Evolutionary conservation across 2,888 invertebrate genomes (phyloP).

Genomic region (Mystacides longicornis): DNA sequence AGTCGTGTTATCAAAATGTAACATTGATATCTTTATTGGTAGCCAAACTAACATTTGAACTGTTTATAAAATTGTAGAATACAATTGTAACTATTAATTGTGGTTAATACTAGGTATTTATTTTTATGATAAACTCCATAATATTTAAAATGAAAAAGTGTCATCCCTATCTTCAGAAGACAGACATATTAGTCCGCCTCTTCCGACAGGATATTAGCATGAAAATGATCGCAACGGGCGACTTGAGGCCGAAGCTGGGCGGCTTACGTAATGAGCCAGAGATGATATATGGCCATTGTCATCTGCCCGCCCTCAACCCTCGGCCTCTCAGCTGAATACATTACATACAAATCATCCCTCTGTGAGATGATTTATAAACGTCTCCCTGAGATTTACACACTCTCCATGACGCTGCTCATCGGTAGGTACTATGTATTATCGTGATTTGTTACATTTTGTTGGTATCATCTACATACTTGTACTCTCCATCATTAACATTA

Average conservation of each 20-base stretch:
- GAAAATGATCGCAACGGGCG: slow-evolving; percentile 26
- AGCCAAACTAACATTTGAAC: no score
- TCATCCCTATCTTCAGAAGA: slow-evolving; percentile 5
- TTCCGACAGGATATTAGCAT: slow-evolving; percentile 24
- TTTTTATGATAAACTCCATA: slow-evolving; percentile 1
- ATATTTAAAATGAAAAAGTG: background rate
- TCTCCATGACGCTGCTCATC: background rate
- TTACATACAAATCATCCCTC: slow-evolving; percentile 28
- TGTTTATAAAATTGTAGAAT: no score
- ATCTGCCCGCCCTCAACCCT: slow-evolving; percentile 7
- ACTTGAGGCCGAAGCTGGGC: slow-evolving; percentile 23
- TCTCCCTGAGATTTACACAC: background rate
- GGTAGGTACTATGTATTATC: background rate
- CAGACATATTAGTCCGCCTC: slow-evolving; percentile 12
- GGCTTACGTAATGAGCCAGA: slow-evolving; percentile 26
- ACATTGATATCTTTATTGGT: no score
- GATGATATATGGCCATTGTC: slow-evolving; percentile 23
- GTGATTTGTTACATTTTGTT: no score
- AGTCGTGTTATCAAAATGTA: no score
- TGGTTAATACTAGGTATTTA: no score
- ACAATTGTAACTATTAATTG: no score
- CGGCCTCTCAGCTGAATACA: slow-evolving; percentile 11
- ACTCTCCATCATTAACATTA: no score
- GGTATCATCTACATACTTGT: no score
- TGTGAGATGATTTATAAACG: slow-evolving; percentile 19